Evolutionary conservation across 2,797 vertebrate species (phyloP), one percentile per base, ranked within the genome.

Genomic region (Onychomys torridus): DNA sequence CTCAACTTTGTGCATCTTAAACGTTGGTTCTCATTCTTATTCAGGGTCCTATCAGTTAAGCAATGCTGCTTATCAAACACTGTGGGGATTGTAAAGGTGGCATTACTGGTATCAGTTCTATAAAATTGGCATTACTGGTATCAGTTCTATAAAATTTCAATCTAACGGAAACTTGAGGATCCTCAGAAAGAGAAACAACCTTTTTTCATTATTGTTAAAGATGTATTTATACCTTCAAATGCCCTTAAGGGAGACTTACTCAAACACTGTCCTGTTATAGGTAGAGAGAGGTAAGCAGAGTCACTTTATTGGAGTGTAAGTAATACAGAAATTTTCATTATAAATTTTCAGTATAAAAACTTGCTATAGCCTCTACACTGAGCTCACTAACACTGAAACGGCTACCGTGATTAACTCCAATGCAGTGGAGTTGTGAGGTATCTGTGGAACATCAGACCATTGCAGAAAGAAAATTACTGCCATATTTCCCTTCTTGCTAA

Each of bases 401-500:
- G 7, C 61, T 82, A 29, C 40, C 65, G 43, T 63, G 16, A 81
- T 85, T 88, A 89, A 40, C 29, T 79, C 92, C 82, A 90, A 85
- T 49, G 4, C 13, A 84, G 14, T 52, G 7, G 55, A 85, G 67
- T 75, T 49, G n/a, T 85, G 25, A 55, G 40, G 77, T 25, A 17
- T 90, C 34, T 40, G 14, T 61, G 46, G 89, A 96, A 49, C 34
- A 76, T 57, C 27, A 81, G 34, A 32, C 43, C 79, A 95, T 40
- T 75, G 46, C 19, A 71, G 16, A 79, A 79, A 92, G 29, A 79
- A 95, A 96, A 95, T 76, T 71, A 25, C 34, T 93, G 37, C 25
- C 34, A 59, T 91, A 65, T 86, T 92, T 94, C 92, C 46, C 76
- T 71, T 81, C 27, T 86, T 94, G 75, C 81, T 95, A 97, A 93